phyloP scores from a whole-genome alignment of 53 echinoderm and acorn worm species.

The Glandiceps talaboti region DNA sequence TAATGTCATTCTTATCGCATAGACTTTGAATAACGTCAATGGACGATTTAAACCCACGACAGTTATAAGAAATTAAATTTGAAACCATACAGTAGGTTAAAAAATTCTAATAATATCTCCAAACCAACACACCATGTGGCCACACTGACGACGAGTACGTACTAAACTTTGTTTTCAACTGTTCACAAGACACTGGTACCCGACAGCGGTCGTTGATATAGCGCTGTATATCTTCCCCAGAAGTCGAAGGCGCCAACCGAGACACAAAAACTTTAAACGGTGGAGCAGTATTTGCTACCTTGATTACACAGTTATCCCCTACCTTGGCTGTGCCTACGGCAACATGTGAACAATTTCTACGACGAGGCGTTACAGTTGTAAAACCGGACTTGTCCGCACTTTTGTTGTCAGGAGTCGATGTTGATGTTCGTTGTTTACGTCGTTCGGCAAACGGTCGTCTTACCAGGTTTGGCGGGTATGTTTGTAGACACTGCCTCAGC shows the following conservation, averaged over 20 bases:
- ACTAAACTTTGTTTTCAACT: too few relatives aligned
- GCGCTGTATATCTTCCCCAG: not conserved
- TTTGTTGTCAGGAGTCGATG: not conserved
- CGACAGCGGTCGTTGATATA: too few relatives aligned
- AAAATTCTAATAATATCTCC: not conserved
- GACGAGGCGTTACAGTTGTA: not conserved
- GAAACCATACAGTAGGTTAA: not conserved
- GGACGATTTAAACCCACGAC: not conserved
- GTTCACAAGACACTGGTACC: too few relatives aligned
- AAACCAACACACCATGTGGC: not conserved
- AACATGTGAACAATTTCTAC: too few relatives aligned
- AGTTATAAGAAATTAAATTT: not conserved
- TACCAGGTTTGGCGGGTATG: not conserved
- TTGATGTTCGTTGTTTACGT: not conserved
- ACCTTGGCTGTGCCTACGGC: not conserved
- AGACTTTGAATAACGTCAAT: not conserved
- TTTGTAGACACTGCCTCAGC: not conserved
- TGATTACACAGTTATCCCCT: not conserved
- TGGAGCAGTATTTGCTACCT: not conserved
- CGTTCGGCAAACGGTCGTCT: not conserved
- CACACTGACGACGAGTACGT: too few relatives aligned
- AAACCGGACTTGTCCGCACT: not conserved
- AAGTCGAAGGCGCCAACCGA: not conserved
- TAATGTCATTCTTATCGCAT: not conserved
- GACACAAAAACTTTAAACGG: not conserved